A percentile compares a stretch with the other conserved stretches of the same genome.
phyloP scores from a whole-genome alignment of 2,113 vertebrate species.

The Recurvirostra avosetta region DNA sequence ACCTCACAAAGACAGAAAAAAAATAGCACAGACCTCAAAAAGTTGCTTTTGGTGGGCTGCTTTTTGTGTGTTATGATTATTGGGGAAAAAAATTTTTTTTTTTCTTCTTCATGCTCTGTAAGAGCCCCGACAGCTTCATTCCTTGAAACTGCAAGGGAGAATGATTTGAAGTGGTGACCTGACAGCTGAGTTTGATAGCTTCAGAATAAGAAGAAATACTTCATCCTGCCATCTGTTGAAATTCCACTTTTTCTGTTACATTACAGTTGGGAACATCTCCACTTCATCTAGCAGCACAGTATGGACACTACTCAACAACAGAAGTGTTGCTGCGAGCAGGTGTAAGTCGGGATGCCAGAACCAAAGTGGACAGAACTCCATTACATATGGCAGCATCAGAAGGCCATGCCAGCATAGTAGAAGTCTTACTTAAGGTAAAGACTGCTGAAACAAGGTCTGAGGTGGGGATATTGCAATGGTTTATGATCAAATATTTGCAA shows the following conservation, averaged over 20 bases:
- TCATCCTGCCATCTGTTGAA: background rate
- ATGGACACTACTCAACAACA: constrained; percentile 87
- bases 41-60: background rate
- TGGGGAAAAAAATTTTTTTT: too few species aligned
- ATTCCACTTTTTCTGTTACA: background rate
- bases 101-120: background rate
- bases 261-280: constrained; percentile 86
- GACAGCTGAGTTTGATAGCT: background rate
- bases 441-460: background rate
- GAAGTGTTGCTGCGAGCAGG: constrained; percentile 86
- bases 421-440: constrained; percentile 85
- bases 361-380: constrained; percentile 87
- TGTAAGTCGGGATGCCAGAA: constrained; percentile 87
- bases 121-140: background rate
- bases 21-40: background rate
- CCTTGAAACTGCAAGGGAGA: background rate
- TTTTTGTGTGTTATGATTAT: background rate
- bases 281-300: constrained; percentile 86
- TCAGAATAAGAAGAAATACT: background rate
- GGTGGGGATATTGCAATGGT: background rate
- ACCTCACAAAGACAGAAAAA: background rate
- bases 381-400: constrained; percentile 88
- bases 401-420: constrained; percentile 86
- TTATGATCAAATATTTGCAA: background rate
- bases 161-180: background rate